Evolutionary conservation across 2,797 vertebrate genomes (phyloP).

Genomic region (Scarus forsteni): DNA sequence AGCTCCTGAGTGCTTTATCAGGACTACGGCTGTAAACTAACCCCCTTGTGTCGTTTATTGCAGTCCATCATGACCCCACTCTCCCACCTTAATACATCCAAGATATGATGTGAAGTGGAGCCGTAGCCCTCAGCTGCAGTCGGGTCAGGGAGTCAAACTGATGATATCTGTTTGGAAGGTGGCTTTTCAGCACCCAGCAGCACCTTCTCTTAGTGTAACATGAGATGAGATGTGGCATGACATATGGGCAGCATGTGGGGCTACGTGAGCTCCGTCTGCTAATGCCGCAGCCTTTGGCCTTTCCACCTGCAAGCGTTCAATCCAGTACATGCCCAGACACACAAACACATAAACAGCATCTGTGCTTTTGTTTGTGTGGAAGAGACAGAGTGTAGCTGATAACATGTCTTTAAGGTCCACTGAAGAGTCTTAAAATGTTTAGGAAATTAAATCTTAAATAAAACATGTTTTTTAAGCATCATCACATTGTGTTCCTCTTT

Average conservation of each 20-base stretch:
- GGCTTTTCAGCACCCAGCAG: slow-evolving; percentile 60
- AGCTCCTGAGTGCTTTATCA: too few species aligned
- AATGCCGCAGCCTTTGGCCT: slow-evolving; percentile 67
- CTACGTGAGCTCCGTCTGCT: slow-evolving; percentile 53
- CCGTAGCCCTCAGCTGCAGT: slow-evolving; percentile 30
- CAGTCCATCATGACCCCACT: slow-evolving; percentile 15
- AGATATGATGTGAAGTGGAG: slow-evolving; percentile 41
- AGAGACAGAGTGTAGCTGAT: not conserved
- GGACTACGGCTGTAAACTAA: too few species aligned
- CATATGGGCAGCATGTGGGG: slow-evolving; percentile 67
- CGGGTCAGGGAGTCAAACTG: slow-evolving; percentile 56
- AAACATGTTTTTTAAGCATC: too few species aligned
- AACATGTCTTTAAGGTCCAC: not conserved
- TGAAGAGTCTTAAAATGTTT: too few species aligned
- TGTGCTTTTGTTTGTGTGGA: not conserved
- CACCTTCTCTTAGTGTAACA: slow-evolving; percentile 45
- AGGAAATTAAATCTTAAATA: too few species aligned
- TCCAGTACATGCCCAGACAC: slow-evolving; percentile 11
- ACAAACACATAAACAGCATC: not conserved
- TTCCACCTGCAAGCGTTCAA: slow-evolving; percentile 33
- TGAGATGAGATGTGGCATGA: slow-evolving; percentile 57
- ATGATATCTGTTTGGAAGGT: slow-evolving; percentile 57
- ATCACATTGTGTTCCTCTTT: too few species aligned
- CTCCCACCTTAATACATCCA: slow-evolving; percentile 26
- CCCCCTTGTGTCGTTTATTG: slow-evolving; percentile 10